Percentiles rank a stretch among this genome's conserved stretches.
Evolutionary conservation across 2,888 invertebrate species (phyloP).

Genomic region (Andrena hattorfiana): DNA sequence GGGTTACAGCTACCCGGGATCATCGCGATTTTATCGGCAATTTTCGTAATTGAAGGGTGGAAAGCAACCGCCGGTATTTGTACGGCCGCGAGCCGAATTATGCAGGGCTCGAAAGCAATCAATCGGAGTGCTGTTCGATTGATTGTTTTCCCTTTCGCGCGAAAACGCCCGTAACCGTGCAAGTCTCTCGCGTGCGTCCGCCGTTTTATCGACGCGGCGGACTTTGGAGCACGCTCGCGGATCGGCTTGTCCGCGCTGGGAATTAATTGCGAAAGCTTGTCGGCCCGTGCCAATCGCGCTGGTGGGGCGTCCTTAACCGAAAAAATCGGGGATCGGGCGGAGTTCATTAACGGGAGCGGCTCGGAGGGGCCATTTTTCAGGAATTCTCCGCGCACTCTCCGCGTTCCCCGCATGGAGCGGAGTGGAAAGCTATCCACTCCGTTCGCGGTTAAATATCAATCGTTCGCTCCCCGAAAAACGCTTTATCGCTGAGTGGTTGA

Average conservation of each 20-base stretch:
- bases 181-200: conserved; percentile 29
- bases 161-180: conserved; percentile 7
- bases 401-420: background rate
- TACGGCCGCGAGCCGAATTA: conserved; percentile 7
- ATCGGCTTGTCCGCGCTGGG: background rate
- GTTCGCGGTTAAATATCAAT: conserved; percentile 46
- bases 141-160: conserved; percentile 14
- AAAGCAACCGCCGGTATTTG: background rate
- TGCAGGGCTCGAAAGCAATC: conserved; percentile 13
- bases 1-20: background rate
- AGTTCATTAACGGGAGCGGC: conserved; percentile 34
- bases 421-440: conserved; percentile 28
- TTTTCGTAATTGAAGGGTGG: conserved; percentile 29
- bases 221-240: background rate
- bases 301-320: conserved; percentile 2
- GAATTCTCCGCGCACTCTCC: conserved; percentile 5
- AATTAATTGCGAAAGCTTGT: conserved; percentile 39
- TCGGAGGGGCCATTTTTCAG: conserved; percentile 26
- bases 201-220: conserved; percentile 26
- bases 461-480: conserved; percentile 4
- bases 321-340: background rate
- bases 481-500: conserved; percentile 16
- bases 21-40: conserved; percentile 40
- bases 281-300: background rate
- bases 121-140: conserved; percentile 24